Percentiles rank a stretch among this genome's conserved stretches.
Evolutionary conservation across 1,140 invertebrate species (phyloP).

Genomic region (Zophobas atratus): DNA sequence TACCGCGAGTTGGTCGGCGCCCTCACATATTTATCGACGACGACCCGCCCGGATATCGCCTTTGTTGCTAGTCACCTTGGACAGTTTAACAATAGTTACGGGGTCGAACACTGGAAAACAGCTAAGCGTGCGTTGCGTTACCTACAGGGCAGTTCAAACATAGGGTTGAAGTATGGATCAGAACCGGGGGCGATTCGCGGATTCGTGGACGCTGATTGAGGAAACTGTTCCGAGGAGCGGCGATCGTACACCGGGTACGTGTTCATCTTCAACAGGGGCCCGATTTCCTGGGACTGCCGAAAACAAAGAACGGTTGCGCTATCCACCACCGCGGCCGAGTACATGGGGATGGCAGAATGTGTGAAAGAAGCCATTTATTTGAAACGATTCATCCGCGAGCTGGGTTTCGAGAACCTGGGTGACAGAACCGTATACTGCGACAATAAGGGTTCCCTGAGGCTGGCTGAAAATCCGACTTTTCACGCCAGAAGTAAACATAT

Average conservation of each 20-base stretch:
- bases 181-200: too few species aligned
- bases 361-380: conserved; percentile 60
- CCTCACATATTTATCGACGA: neutral
- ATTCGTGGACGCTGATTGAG: conserved; percentile 50
- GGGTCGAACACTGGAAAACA: too few species aligned
- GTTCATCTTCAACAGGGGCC: conserved; percentile 56
- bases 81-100: too few species aligned
- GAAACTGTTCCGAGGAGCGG: conserved; percentile 54
- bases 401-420: conserved; percentile 34
- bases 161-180: too few species aligned
- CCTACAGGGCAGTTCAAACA: too few species aligned
- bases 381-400: conserved; percentile 49
- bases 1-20: neutral
- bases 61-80: neutral
- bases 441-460: conserved; percentile 57
- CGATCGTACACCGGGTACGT: conserved; percentile 66
- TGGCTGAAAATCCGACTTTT: conserved; percentile 55
- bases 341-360: conserved; percentile 62
- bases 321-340: conserved; percentile 67
- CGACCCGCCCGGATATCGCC: neutral
- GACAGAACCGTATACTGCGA: conserved; percentile 53
- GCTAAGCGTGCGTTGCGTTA: too few species aligned
- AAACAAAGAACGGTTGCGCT: conserved; percentile 67
- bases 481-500: conserved; percentile 62
- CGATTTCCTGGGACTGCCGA: conserved; percentile 62